Evolutionary conservation across 2,888 invertebrate species (phyloP).

Genomic region (Drosophila greeni): DNA sequence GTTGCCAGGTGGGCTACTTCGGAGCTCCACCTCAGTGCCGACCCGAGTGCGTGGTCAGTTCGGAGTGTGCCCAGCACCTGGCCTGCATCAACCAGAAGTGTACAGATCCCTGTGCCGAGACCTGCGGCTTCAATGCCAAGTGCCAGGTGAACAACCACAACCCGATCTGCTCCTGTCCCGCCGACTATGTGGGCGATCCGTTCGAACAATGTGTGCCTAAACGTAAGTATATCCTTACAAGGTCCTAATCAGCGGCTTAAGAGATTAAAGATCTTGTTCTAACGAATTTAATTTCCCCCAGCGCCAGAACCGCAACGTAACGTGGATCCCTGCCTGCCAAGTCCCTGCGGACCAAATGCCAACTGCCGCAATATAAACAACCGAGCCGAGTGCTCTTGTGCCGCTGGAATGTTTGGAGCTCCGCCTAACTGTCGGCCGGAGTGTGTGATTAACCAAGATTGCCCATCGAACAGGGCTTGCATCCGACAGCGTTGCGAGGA

Average conservation of each 20-base stretch:
- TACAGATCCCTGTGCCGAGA: conserved; percentile 86
- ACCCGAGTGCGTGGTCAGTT: conserved; percentile 88
- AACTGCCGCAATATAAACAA: conserved; percentile 84
- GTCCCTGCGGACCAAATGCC: conserved; percentile 88
- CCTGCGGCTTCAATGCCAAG: conserved; percentile 87
- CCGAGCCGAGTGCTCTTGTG: conserved; percentile 87
- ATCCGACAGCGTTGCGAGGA: conserved; percentile 86
- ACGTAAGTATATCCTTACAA: conserved; percentile 66
- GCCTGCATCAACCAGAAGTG: conserved; percentile 90
- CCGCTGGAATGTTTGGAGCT: conserved; percentile 86
- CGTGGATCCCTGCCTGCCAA: conserved; percentile 84
- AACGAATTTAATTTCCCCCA: conserved; percentile 27
- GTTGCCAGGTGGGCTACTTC: conserved; percentile 85
- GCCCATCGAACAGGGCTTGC: conserved; percentile 85
- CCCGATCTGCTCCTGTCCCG: conserved; percentile 87
- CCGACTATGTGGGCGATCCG: conserved; percentile 86
- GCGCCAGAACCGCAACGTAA: conserved; percentile 79
- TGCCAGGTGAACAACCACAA: conserved; percentile 90
- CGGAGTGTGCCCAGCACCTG: conserved; percentile 86
- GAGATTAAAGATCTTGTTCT: background rate
- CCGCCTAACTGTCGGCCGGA: conserved; percentile 89
- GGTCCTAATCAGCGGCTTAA: background rate
- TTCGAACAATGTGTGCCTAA: conserved; percentile 83
- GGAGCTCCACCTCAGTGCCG: conserved; percentile 88
- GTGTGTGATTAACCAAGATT: conserved; percentile 86